phyloP scores from a whole-genome alignment of 2,797 vertebrate species.

The Lithobates sylvaticus region DNA sequence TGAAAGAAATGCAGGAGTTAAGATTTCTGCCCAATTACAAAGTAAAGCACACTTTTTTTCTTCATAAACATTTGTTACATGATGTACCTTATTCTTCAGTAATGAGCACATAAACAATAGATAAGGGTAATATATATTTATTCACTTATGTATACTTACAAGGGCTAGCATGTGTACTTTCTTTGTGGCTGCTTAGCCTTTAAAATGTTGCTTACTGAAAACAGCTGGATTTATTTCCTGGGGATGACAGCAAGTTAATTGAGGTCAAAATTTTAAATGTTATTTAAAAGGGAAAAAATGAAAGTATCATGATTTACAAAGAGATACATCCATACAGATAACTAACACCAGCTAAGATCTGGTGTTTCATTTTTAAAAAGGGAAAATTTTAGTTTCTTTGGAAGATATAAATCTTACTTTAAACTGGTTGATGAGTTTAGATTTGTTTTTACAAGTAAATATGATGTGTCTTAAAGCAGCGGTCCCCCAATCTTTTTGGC shows the following conservation, averaged over 20 bases:
- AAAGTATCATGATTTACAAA: slow-evolving; percentile 37
- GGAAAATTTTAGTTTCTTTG: background rate
- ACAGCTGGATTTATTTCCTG: slow-evolving; percentile 44
- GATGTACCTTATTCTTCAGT: slow-evolving; percentile 16
- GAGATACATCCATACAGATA: slow-evolving; percentile 39
- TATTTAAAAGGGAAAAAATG: slow-evolving; percentile 7
- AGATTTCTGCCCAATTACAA: slow-evolving; percentile 10
- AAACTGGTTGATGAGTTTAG: background rate
- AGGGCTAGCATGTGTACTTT: slow-evolving; percentile 18
- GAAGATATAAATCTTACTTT: background rate
- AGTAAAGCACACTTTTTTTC: background rate
- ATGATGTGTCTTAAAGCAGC: too few species aligned
- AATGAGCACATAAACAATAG: slow-evolving; percentile 23
- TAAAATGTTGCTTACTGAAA: slow-evolving; percentile 47
- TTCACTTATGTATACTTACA: slow-evolving; percentile 1
- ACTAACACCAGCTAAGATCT: slow-evolving; percentile 24
- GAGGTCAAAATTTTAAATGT: slow-evolving; percentile 54
- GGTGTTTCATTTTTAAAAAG: slow-evolving; percentile 16
- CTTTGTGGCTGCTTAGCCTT: slow-evolving; percentile 38
- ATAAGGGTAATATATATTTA: background rate
- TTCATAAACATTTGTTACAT: slow-evolving; percentile 11
- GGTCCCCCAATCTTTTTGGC: too few species aligned
- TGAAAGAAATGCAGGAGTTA: background rate
- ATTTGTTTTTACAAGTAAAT: background rate
- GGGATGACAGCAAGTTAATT: slow-evolving; percentile 56